These are phyloP conservation scores for Encarsia formosa DNA, from an alignment of 2,888 invertebrate genomes.

Conservation along the genomic window DNA sequence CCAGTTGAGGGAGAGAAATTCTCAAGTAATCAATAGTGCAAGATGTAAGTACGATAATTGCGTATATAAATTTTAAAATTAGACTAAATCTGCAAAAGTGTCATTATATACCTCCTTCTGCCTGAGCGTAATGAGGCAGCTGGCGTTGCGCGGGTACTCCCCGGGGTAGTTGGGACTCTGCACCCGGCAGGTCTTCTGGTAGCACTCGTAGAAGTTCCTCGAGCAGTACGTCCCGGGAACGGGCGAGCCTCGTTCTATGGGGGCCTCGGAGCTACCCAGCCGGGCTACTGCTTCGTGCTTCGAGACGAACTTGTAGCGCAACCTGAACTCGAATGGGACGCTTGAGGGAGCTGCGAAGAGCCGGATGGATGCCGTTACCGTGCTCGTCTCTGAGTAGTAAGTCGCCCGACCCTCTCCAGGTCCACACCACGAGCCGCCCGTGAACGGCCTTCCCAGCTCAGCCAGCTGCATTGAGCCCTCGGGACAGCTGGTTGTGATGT, in stretches of 20 bases:
- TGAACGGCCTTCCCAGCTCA: constrained; percentile 81
- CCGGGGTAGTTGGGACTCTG: constrained; percentile 91
- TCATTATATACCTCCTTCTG: constrained; percentile 64
- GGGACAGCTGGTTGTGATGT: constrained; percentile 70
- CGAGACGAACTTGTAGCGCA: constrained; percentile 77
- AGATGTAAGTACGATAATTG: no score
- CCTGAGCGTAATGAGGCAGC: constrained; percentile 83
- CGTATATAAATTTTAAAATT: no score
- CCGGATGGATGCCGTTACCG: constrained; percentile 80
- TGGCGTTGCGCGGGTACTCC: constrained; percentile 83
- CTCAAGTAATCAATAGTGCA: no score
- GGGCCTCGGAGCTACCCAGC: constrained; percentile 71
- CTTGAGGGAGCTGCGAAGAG: constrained; percentile 68
- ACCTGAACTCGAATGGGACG: constrained; percentile 73
- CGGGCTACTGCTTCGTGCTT: constrained; percentile 75
- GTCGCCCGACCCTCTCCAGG: constrained; percentile 71
- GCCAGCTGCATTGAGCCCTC: constrained; percentile 82
- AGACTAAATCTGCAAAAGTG: no score
- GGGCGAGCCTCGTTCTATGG: constrained; percentile 77
- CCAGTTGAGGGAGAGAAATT: no score
- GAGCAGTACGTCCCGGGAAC: constrained; percentile 82
- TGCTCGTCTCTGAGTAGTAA: constrained; percentile 86
- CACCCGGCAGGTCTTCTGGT: constrained; percentile 77
- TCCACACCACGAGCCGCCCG: constrained; percentile 88
- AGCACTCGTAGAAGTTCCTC: constrained; percentile 80